Evolutionary conservation across 2,113 vertebrate genomes (phyloP).

Genomic region (Brachypteracias leptosomus): DNA sequence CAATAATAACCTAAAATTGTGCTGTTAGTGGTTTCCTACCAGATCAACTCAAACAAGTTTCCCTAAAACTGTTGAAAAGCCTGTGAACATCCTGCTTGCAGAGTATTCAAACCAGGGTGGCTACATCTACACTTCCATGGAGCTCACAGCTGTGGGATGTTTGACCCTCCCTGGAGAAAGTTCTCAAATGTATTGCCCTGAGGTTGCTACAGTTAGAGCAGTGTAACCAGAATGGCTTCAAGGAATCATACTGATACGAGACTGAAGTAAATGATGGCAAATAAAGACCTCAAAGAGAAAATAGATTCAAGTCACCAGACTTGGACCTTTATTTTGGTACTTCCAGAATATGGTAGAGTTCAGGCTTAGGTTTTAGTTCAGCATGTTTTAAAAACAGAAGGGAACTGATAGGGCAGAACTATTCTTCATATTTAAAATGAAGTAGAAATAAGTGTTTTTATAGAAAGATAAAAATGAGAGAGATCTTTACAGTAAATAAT

Average conservation of each 20-base stretch:
- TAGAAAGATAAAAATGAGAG: neutral
- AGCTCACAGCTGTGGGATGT: neutral
- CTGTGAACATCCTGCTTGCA: neutral
- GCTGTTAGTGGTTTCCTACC: neutral
- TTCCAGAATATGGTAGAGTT: neutral
- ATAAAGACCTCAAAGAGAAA: neutral
- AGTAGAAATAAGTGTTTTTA: neutral
- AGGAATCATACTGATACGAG: neutral
- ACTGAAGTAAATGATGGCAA: neutral
- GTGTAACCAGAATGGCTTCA: neutral
- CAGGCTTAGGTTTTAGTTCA: neutral
- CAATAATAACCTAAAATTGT: neutral
- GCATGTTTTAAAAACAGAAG: neutral
- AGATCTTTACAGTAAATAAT: neutral
- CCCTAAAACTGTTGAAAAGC: neutral
- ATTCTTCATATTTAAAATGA: neutral
- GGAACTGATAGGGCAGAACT: neutral
- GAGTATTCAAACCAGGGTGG: neutral
- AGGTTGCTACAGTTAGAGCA: neutral
- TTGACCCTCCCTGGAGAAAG: neutral
- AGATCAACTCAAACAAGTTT: neutral
- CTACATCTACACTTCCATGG: fast-evolving
- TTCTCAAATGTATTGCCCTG: neutral
- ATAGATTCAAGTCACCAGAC: neutral
- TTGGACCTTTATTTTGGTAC: neutral